A percentile compares a stretch with the other conserved stretches of the same genome.
Conservation (phyloP, 2,797 vertebrate species). For the Lepus townsendii region DNA sequence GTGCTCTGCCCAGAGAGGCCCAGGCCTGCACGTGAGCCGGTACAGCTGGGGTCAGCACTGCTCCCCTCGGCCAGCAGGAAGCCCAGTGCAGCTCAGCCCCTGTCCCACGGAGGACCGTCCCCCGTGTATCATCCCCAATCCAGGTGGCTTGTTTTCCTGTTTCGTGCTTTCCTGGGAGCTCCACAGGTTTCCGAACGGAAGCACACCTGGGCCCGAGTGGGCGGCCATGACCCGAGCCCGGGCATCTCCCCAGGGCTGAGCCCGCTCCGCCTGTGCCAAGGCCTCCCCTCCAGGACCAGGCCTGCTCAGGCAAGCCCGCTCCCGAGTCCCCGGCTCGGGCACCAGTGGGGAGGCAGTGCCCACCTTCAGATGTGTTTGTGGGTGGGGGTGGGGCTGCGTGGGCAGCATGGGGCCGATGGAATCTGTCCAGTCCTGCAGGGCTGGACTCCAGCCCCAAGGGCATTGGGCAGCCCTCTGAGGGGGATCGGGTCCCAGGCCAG, state of each 20-base stretch:
- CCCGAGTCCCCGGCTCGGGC: neutral
- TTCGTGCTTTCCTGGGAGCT: slow-evolving; percentile 24
- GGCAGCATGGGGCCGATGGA: slow-evolving; percentile 89
- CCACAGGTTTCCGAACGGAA: neutral
- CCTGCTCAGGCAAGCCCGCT: no score
- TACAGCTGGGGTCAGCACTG: neutral
- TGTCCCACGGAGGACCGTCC: rapidly evolving
- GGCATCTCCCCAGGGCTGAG: neutral
- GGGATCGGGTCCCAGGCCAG: neutral
- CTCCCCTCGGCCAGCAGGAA: neutral
- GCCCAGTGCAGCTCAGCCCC: neutral
- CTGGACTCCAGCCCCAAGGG: rapidly evolving
- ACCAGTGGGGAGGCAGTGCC: slow-evolving; percentile 86
- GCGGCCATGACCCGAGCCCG: neutral
- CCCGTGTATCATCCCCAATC: neutral
- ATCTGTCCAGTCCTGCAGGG: slow-evolving; percentile 84
- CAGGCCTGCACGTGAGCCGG: neutral
- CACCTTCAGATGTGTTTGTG: slow-evolving; percentile 85
- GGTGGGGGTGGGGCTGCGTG: slow-evolving; percentile 76
- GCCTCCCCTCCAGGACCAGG: no score
- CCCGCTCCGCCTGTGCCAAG: neutral
- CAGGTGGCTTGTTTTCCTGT: neutral
- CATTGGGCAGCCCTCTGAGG: neutral
- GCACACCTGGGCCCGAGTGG: neutral
- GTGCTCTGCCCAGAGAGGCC: neutral